Conservation (phyloP, 2,888 invertebrate species). For the Mythimna lalbum region DNA sequence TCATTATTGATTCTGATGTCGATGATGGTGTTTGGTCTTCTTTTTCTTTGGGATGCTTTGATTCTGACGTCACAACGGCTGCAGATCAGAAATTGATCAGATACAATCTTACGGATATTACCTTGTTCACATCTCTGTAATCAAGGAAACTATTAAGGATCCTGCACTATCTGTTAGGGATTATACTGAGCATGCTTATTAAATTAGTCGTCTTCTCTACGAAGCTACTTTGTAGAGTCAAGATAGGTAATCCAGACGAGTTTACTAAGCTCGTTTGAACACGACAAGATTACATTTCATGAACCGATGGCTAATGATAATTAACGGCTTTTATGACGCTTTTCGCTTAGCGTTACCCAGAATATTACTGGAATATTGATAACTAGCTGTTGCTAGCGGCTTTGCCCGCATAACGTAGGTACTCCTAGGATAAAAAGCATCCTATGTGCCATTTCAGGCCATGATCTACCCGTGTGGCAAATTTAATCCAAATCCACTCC, state of each 20-base stretch:
- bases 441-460: no score
- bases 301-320: background rate
- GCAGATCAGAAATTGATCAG: background rate
- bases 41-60: background rate
- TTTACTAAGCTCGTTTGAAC: conserved; percentile 11
- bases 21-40: background rate
- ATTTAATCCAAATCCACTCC: no score
- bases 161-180: background rate
- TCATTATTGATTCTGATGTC: conserved; percentile 79
- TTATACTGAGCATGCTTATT: background rate
- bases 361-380: background rate
- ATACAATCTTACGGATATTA: background rate
- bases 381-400: no score
- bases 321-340: conserved; percentile 7
- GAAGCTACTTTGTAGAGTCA: background rate
- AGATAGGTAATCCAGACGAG: conserved; percentile 12
- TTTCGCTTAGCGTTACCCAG: conserved; percentile 13
- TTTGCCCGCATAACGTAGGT: no score
- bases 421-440: no score
- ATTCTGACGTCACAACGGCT: background rate
- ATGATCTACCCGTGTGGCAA: no score
- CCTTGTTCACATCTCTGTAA: background rate
- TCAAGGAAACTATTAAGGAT: background rate
- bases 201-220: background rate
- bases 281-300: conserved; percentile 8